Evolutionary conservation across 2,113 vertebrate genomes (phyloP).

Genomic region (Oceanodroma tethys): DNA sequence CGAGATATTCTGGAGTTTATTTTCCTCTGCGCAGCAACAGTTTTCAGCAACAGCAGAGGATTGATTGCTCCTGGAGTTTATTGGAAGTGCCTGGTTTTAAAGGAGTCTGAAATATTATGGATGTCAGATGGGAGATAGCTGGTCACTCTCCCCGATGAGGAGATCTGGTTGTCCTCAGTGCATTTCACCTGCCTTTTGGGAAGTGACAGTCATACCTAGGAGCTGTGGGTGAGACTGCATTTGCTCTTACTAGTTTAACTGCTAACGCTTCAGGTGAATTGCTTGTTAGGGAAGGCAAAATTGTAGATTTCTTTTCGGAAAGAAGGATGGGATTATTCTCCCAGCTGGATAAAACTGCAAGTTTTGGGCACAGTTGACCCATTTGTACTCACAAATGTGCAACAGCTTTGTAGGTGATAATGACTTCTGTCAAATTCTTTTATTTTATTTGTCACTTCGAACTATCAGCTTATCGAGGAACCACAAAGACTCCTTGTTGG

Average conservation of each 20-base stretch:
- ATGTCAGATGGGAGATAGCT: background rate
- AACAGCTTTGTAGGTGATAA: slow-evolving; percentile 34
- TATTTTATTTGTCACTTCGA: slow-evolving; percentile 52
- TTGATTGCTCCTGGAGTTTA: background rate
- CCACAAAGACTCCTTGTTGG: slow-evolving; percentile 2
- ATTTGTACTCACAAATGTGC: background rate
- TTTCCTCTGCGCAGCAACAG: background rate
- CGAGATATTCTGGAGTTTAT: background rate
- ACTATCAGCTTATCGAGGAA: background rate
- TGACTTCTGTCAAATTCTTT: slow-evolving; percentile 32
- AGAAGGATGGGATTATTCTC: background rate
- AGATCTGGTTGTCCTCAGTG: background rate
- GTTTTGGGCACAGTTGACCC: slow-evolving; percentile 15
- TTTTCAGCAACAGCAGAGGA: background rate
- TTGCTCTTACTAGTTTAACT: background rate
- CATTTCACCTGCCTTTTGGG: background rate
- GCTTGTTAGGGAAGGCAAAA: background rate
- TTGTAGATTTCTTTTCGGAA: background rate
- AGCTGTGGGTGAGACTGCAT: background rate
- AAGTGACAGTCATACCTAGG: background rate
- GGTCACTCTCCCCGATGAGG: background rate
- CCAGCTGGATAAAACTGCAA: background rate
- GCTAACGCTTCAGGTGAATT: background rate
- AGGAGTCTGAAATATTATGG: background rate
- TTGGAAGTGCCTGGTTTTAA: background rate